Base-by-base conservation (phyloP, 2,113 vertebrate species). In the Limnothrissa miodon region DNA sequence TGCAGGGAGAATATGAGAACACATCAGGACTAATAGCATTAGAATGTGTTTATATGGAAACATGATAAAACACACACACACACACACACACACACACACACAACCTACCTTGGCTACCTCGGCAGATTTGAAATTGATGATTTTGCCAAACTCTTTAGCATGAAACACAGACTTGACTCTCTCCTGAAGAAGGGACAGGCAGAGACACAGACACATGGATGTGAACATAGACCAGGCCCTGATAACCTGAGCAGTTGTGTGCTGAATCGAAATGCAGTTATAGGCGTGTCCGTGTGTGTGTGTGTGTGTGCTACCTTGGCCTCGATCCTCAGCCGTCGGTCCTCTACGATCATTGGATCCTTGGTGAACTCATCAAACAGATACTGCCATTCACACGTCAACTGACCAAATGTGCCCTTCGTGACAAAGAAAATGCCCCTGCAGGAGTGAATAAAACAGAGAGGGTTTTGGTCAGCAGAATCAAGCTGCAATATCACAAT, bases 361-460 rank as follows among this genome's bases (percentile, higher is more conserved):
- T 97, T 99, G 83, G 97, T 99, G 91, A 99, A 99, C 87, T 99
- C 98, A 86, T 99, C 97, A 0, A 97, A 99, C 82, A 92, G 95
- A 87, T 99, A 99, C 59, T 99, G 97, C 97, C 98, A 99, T 82
- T 99, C 98, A 87, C 97, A 99, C 2, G 96, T 99, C 89, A 99
- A 92, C 88, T 99, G 98, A 81, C 97, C 97, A 91, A 99, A 99
- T 0, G 97, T 97, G 85, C 98, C 98, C 90, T 96, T 97, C 59
- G 98, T 99, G 89, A 99, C 97, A 89, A 99, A 99, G 78, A 99
- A 95, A 44, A 99, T 94, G 23, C 97, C 97, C 88, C 97, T 98
- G 89, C 29, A 88, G 66, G 46, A 80, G 42, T 13, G 87, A 33
- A 70, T 0, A 74, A 48, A 15, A 53, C 51, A 53, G 17, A 53